phyloP scores from a whole-genome alignment of 2,888 invertebrate species.

The Callimorpha dominula region DNA sequence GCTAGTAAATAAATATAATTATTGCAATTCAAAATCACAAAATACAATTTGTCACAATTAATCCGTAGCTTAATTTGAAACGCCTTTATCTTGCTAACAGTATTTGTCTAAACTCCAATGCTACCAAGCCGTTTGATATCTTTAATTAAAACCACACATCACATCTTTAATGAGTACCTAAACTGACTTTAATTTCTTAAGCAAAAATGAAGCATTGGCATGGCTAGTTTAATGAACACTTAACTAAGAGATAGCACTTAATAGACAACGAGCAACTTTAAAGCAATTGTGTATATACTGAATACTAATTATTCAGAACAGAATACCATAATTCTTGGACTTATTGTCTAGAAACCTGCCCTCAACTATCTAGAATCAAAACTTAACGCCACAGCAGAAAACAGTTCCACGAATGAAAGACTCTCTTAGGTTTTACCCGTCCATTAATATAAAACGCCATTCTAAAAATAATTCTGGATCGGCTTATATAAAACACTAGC shows the following conservation, averaged over 20 bases:
- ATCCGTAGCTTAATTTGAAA: background rate
- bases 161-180: background rate
- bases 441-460: too few relatives aligned
- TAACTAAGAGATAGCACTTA: background rate
- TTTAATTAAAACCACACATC: slow-evolving; percentile 14
- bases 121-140: slow-evolving; percentile 4
- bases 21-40: background rate
- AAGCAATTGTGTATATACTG: background rate
- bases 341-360: too few relatives aligned
- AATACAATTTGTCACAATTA: background rate
- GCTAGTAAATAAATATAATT: too few relatives aligned
- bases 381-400: too few relatives aligned
- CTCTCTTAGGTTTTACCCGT: too few relatives aligned
- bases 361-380: too few relatives aligned
- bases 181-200: background rate
- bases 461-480: too few relatives aligned
- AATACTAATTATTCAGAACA: background rate
- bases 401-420: too few relatives aligned
- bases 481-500: too few relatives aligned
- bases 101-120: slow-evolving; percentile 3
- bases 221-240: background rate
- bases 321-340: too few relatives aligned
- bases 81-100: background rate
- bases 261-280: background rate
- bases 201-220: background rate